phyloP scores from a whole-genome alignment of 1,140 invertebrate species.

The Phenacoccus solenopsis region DNA sequence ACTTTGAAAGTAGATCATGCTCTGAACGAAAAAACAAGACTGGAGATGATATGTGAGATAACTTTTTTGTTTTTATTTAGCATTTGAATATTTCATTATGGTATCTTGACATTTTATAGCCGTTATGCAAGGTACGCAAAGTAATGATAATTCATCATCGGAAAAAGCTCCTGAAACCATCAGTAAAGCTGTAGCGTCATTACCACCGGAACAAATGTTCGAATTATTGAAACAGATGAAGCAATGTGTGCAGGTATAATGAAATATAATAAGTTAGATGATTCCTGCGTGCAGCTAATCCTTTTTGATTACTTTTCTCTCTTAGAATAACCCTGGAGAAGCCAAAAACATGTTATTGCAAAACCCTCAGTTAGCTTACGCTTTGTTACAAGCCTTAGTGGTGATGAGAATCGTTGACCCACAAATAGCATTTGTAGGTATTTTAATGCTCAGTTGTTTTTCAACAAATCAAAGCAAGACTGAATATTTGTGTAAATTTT shows the following conservation, averaged over 20 bases:
- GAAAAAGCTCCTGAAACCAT: constrained; percentile 96
- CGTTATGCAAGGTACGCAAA: constrained; percentile 57
- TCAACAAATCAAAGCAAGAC: neutral
- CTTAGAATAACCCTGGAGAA: constrained; percentile 70
- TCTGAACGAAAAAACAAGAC: constrained; percentile 89
- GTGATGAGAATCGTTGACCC: constrained; percentile 99
- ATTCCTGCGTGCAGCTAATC: neutral
- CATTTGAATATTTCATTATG: neutral
- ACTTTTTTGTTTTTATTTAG: constrained; percentile 14
- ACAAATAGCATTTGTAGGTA: constrained; percentile 71
- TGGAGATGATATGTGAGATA: constrained; percentile 67
- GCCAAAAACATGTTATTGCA: constrained; percentile 93
- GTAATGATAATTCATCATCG: constrained; percentile 63
- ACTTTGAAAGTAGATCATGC: constrained; percentile 94
- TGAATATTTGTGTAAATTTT: neutral
- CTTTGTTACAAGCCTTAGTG: constrained; percentile 87
- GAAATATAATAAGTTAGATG: neutral
- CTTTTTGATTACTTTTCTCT: constrained; percentile 24
- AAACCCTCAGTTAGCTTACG: constrained; percentile 97
- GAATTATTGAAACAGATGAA: constrained; percentile 99
- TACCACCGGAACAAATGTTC: constrained; percentile 99
- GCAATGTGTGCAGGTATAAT: constrained; percentile 54
- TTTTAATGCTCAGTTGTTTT: neutral
- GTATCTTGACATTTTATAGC: constrained; percentile 22
- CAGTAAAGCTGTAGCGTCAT: constrained; percentile 86